Conservation (phyloP, 2,888 invertebrate genomes). For the Acrobeloides nanus region DNA sequence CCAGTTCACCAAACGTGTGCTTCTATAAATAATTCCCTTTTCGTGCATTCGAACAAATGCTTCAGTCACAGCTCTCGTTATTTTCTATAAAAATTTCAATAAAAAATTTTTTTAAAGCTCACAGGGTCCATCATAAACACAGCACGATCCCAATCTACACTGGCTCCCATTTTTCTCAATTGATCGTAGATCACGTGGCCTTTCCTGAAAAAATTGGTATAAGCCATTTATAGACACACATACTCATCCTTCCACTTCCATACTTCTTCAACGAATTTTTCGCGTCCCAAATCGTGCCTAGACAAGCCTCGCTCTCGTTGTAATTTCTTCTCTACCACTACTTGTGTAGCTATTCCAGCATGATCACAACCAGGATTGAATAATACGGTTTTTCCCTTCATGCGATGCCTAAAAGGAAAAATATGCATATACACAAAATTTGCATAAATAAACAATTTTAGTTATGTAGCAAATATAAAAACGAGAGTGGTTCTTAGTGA, state of each 20-base stretch:
- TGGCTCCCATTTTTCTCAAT: slow-evolving; percentile 76
- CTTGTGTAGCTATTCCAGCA: slow-evolving; percentile 95
- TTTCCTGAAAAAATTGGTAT: slow-evolving; percentile 59
- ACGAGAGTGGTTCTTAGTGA: too few species aligned
- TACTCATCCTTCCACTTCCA: slow-evolving; percentile 89
- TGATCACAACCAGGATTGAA: slow-evolving; percentile 99
- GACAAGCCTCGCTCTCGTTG: slow-evolving; percentile 78
- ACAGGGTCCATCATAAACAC: slow-evolving; percentile 92
- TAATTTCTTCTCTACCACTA: slow-evolving; percentile 87
- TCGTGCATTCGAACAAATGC: slow-evolving; percentile 87
- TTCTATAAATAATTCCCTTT: slow-evolving; percentile 79
- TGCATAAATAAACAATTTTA: too few species aligned
- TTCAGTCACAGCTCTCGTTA: slow-evolving; percentile 79
- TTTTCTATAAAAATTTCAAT: slow-evolving; percentile 58
- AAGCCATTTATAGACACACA: slow-evolving; percentile 7
- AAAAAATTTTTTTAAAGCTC: background rate
- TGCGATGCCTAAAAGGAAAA: slow-evolving; percentile 75
- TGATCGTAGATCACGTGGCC: slow-evolving; percentile 73
- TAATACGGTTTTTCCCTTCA: slow-evolving; percentile 81
- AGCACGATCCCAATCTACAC: slow-evolving; percentile 86
- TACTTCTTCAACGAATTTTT: slow-evolving; percentile 78
- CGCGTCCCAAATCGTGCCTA: slow-evolving; percentile 87
- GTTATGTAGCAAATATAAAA: too few species aligned
- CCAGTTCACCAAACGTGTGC: slow-evolving; percentile 94
- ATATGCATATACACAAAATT: too few species aligned